Base-by-base conservation (phyloP, 2,113 vertebrate genomes). In the Damaliscus lunatus region DNA sequence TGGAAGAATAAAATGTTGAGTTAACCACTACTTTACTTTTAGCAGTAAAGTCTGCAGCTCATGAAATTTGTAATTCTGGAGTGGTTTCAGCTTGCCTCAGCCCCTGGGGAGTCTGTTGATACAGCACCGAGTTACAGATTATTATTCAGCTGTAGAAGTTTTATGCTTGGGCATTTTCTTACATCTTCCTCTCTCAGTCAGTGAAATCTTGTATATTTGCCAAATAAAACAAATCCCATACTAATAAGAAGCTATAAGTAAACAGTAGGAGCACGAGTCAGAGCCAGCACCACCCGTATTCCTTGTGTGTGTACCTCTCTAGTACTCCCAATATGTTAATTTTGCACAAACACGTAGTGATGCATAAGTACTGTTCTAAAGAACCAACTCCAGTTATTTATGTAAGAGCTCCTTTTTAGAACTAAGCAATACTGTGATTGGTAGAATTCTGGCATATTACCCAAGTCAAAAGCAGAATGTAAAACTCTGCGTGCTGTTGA, bases 181-280 rank as follows among this genome's bases (percentile, higher is more conserved):
- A 89, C 71, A 62, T 97, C 96, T 96, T 95, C 87, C 48, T 93
- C 43, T 78, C 88, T 96, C n/a, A 90, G 82, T 97, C 92, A 36
- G 48, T 71, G 84, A 94, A 92, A 84, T 97, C 57, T 87, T 97
- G 91, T 87, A 40, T 67, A 95, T 86, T 94, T 97, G 96, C 97
- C 97, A 97, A 97, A 40, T 85, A 78, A 98, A 98, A 89, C 91
- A 95, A 88, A 81, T 82, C 80, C 83, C 80, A 29, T 67, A 77
- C 87, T 88, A 96, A 96, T 96, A 96, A 90, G 84, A 96, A 96
- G 82, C 71, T 77, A 57, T 93, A 92, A 93, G 33, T 96, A 95
- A 96, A 60, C 80, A 86, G 92, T 55, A 60, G 84, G 97, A 71
- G 67, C 55, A 15, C 80, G 95, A 88, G 84, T 96, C 84, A 92